Evolutionary conservation across 30 jellyfish, hydroid and myxozoan species (phyloP).

Genomic region (Turritopsis dohrnii): DNA sequence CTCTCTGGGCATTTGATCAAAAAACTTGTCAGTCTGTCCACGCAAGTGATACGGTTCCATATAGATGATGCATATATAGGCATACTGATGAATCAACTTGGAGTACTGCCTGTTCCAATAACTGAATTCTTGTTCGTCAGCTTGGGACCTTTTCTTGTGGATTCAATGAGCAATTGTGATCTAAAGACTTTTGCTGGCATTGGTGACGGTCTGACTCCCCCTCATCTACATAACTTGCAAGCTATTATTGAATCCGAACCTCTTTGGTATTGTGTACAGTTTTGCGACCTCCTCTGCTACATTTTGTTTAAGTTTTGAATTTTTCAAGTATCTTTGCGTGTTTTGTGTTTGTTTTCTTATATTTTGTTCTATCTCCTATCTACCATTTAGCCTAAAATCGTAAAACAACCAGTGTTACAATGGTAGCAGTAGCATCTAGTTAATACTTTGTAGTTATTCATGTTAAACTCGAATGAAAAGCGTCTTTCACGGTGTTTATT

Average conservation of each 20-base stretch:
- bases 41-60: conserved; percentile 7
- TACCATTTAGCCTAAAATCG: too few relatives aligned
- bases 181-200: not conserved
- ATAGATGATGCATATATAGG: conserved; percentile 15
- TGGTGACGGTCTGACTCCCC: not conserved
- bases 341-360: too few relatives aligned
- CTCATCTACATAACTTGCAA: not conserved
- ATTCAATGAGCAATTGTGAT: not conserved
- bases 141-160: not conserved
- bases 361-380: too few relatives aligned
- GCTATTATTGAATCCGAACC: not conserved
- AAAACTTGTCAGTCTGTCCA: not conserved
- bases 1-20: conserved; percentile 18
- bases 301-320: not conserved
- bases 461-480: too few relatives aligned
- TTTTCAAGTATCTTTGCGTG: too few relatives aligned
- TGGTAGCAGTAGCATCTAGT: too few relatives aligned
- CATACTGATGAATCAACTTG: not conserved
- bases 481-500: too few relatives aligned
- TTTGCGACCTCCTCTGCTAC: not conserved
- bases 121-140: not conserved
- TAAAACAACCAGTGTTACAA: too few relatives aligned
- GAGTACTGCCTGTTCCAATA: not conserved
- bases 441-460: too few relatives aligned
- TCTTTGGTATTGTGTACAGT: not conserved